Conservation (phyloP, 1,140 invertebrate species). For the Trichomalopsis sarcophagae region DNA sequence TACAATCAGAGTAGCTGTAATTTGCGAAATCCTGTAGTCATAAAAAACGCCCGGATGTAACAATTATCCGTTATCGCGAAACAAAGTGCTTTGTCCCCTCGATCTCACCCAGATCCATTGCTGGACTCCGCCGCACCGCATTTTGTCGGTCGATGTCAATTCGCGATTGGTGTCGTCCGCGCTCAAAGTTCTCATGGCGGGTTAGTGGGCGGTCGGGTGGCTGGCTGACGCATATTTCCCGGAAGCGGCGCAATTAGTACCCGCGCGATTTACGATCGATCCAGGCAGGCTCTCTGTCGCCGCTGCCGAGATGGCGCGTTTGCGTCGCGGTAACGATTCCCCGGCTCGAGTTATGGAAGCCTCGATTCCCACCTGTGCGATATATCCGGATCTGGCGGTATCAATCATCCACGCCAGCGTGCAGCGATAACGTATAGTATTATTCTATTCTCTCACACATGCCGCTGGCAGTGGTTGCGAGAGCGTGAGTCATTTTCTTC, state of each 20-base stretch:
- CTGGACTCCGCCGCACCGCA: not conserved
- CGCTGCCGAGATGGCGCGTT: not conserved
- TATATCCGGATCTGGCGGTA: not conserved
- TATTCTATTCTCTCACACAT: too few relatives aligned
- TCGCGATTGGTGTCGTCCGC: slow-evolving; percentile 16
- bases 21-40: not conserved
- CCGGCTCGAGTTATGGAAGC: not conserved
- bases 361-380: not conserved
- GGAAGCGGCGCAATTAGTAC: slow-evolving; percentile 10
- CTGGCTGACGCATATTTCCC: slow-evolving; percentile 4
- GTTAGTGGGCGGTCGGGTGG: not conserved
- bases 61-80: too few relatives aligned
- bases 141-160: slow-evolving; percentile 30
- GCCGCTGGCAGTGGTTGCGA: not conserved
- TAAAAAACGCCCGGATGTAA: not conserved
- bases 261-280: slow-evolving; percentile 5
- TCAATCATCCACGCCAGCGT: not conserved
- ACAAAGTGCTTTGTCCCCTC: too few relatives aligned
- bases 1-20: too few relatives aligned
- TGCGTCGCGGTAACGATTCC: not conserved
- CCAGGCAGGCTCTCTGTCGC: not conserved
- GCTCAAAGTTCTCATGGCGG: not conserved
- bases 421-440: too few relatives aligned
- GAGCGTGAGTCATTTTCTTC: not conserved
- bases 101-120: not conserved